Base-by-base conservation (phyloP, 2,797 vertebrate species). In the Echeneis naucrates region DNA sequence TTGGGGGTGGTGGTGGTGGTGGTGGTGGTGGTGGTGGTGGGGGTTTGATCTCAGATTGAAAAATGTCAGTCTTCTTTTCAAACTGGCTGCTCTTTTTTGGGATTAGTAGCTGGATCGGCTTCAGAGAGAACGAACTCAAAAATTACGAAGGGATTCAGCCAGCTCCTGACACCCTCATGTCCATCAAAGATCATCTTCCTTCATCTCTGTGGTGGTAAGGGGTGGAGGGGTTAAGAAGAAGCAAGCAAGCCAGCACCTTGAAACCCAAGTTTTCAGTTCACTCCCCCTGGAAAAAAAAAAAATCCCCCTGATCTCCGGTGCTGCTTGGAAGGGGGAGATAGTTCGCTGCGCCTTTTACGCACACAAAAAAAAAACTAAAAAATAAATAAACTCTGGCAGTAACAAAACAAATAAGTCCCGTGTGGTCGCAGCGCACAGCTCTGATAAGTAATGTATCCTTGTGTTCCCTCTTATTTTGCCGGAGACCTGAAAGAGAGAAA, bases 191-290 rank as follows among this genome's bases (percentile, higher is more conserved):
- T 87, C 93, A 92, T 93, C 92, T 88, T 93, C 88, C 86, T 84
- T 88, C 87, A 88, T 89, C 72, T 89, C 90, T 87, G 62, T 82
- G 50, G 32, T 86, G 55, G 81, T 81, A 75, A 56, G 60, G 51
- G 55, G 4, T 19, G 30, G 33, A 23, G 47, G 23, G n/a, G 17
- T 72, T 81, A 79, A 81, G 37, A 12, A 75, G 62, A 33, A 45
- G 61, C 68, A 75, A n/a, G 61, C 54, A 47, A 78, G 47, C 59
- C 68, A 82, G 62, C 76, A 72, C 83, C 64, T 79, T 61, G 86
- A 91, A 91, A 87, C 84, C 88, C 90, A 92, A 93, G 81, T 89
- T 95, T 94, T 90, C 91, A 94, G 92, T 94, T 89, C 95, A 94
- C 94, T 94, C 92, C 94, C 92, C 84, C 67, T 57, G 54, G 74